Base-by-base conservation (phyloP, 2,113 vertebrate species). In the Eira barbara region DNA sequence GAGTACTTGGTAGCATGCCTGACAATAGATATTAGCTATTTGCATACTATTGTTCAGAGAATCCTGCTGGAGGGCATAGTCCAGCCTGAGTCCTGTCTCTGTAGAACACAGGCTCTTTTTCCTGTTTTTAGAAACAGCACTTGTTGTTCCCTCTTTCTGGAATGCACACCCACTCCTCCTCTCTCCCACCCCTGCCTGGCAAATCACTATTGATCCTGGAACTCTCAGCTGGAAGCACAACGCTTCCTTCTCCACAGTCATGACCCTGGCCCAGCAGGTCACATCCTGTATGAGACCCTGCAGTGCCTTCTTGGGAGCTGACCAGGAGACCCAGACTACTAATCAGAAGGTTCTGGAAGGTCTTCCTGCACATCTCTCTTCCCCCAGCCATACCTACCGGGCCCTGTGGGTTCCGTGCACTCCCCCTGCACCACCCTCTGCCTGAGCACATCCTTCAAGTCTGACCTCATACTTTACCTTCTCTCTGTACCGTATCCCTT, bases 81-180 rank as follows among this genome's bases (percentile, higher is more conserved):
- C 57, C 34, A 27, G 47, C 27, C 73, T 42, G 23, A 27, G 82
- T n/a, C 20, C 61, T n/a, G 1, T 36, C 96, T 74, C 74, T 29
- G 47, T 18, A 67, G 61, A 87, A 49, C 57, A 69, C 0, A 23
- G 69, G 4, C 63, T 74, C 52, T 39, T 73, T 80, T 39, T 57
- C 76, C 57, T 76, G 34, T 39, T 83, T 47, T 63, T 90, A 45
- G 80, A 61, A 80, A 85, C 3, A 59, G 73, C 39, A 61, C 61
- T 55, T 67, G 42, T 78, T 80, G 88, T 89, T 89, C 61, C 61
- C 31, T 65, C 39, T 71, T 92, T 94, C 71, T 94, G 96, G 83
- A 71, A 86, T 67, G 85, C 18, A 45, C 7, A 3, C 47, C 79
- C 39, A 39, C 80, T 27, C 17, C 15, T 67, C n/a, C 47, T 55